Percentiles rank a stretch among this genome's conserved stretches.
These are phyloP conservation scores for Brachypodius melanocephalos DNA, from an alignment of 2,113 vertebrate species.

Conservation along the genomic window DNA sequence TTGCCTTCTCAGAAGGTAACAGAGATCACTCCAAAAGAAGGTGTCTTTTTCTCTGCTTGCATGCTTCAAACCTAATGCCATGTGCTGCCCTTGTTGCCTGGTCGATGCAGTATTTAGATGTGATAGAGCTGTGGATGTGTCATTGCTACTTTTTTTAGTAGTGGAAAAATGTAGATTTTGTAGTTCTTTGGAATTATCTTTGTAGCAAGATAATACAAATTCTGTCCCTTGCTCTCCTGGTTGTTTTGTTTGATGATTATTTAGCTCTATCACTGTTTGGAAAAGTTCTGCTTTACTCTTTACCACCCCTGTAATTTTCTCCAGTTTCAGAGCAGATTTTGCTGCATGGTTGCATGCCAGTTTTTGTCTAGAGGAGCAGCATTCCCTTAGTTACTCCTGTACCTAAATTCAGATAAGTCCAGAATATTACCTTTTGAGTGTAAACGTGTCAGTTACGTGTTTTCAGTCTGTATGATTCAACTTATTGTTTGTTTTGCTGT, in stretches of 20 bases:
- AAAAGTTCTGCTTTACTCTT: background rate
- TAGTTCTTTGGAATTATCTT: background rate
- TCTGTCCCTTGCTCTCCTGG: background rate
- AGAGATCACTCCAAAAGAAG: background rate
- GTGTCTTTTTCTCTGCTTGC: background rate
- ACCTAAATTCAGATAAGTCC: background rate
- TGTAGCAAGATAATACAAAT: background rate
- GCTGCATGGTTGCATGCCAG: background rate
- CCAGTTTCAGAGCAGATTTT: background rate
- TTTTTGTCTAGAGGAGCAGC: background rate
- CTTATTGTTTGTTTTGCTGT: background rate
- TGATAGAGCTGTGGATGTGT: background rate
- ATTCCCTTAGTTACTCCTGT: background rate
- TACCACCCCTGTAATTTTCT: background rate
- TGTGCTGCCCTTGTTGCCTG: rapidly evolving
- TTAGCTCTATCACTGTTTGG: background rate
- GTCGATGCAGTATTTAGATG: background rate
- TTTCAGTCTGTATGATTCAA: background rate
- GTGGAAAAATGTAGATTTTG: background rate
- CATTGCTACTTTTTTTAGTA: background rate
- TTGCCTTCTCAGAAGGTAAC: background rate
- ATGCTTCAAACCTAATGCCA: background rate
- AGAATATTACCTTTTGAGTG: background rate
- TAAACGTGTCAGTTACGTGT: background rate
- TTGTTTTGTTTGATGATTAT: background rate